Conservation (phyloP, 2,797 vertebrate genomes). For the Sebastes cheni region DNA sequence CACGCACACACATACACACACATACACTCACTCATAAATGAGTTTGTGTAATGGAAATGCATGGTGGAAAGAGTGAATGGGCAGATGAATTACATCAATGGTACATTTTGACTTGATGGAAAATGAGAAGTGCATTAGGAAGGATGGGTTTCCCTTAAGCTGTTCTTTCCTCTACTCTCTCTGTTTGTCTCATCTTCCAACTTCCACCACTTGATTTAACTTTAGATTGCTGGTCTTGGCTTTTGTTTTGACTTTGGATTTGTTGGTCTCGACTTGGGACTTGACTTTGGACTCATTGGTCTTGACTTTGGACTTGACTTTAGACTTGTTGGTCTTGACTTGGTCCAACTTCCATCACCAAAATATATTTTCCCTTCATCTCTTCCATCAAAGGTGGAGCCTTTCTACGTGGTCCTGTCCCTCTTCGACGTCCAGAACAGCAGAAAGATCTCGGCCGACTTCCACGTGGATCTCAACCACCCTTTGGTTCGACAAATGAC, state of each 20-base stretch:
- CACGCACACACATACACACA: not conserved
- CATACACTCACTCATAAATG: conserved; percentile 6
- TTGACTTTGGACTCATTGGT: too few relatives aligned
- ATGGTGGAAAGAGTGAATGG: conserved; percentile 43
- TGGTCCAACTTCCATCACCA: not conserved
- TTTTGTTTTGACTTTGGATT: not conserved
- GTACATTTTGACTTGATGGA: conserved; percentile 32
- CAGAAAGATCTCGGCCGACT: conserved; percentile 95
- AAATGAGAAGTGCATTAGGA: conserved; percentile 48
- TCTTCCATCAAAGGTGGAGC: conserved; percentile 87
- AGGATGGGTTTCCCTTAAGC: not conserved
- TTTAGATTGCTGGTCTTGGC: not conserved
- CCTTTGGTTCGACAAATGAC: conserved; percentile 90
- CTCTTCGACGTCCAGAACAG: conserved; percentile 94
- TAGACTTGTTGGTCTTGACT: too few relatives aligned
- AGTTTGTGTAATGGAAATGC: conserved; percentile 52
- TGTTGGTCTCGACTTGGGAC: too few relatives aligned
- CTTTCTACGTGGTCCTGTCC: conserved; percentile 93
- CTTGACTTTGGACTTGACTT: too few relatives aligned
- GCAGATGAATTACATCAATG: conserved; percentile 38
- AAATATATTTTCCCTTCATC: not conserved
- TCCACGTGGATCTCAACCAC: conserved; percentile 96
- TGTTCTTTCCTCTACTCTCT: not conserved
- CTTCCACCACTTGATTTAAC: not conserved
- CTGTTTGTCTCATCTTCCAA: not conserved